A percentile compares a stretch with the other conserved stretches of the same genome.
These are phyloP conservation scores for Gallinago media DNA, from an alignment of 2,113 vertebrate species.

Conservation along the genomic window DNA sequence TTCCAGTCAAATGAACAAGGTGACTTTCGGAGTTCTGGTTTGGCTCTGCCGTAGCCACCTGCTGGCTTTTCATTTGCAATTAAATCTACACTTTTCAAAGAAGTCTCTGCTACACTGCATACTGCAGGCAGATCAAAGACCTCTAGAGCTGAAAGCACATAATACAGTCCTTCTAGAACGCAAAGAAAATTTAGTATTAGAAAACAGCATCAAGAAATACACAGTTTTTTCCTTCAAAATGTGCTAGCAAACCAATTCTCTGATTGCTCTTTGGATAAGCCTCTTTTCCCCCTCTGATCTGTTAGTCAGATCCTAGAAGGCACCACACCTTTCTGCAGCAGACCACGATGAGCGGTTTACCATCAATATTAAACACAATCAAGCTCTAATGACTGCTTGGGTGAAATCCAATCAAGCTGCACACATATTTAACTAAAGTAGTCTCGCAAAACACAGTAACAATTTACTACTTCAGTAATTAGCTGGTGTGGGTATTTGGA, in stretches of 20 bases:
- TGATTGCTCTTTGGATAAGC: neutral
- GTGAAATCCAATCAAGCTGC: conserved; percentile 13
- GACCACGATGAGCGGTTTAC: neutral
- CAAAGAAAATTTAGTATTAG: neutral
- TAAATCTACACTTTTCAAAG: neutral
- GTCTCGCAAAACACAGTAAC: conserved; percentile 20
- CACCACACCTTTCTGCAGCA: neutral
- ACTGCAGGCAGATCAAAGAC: neutral
- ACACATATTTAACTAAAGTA: neutral
- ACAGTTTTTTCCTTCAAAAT: neutral
- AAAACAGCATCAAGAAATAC: neutral
- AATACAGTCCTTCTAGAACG: neutral
- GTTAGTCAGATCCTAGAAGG: neutral
- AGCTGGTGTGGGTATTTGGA: neutral
- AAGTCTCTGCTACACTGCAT: neutral
- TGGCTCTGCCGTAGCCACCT: neutral
- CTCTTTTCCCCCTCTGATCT: neutral
- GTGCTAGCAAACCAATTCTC: neutral
- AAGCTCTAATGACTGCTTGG: neutral
- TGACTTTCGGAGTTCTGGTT: neutral
- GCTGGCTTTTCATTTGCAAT: neutral
- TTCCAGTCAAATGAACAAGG: neutral
- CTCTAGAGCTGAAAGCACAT: neutral
- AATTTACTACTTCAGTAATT: neutral
- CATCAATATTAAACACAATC: neutral